phyloP scores from a whole-genome alignment of 1,140 invertebrate genomes.

The Lucilia cuprina region DNA sequence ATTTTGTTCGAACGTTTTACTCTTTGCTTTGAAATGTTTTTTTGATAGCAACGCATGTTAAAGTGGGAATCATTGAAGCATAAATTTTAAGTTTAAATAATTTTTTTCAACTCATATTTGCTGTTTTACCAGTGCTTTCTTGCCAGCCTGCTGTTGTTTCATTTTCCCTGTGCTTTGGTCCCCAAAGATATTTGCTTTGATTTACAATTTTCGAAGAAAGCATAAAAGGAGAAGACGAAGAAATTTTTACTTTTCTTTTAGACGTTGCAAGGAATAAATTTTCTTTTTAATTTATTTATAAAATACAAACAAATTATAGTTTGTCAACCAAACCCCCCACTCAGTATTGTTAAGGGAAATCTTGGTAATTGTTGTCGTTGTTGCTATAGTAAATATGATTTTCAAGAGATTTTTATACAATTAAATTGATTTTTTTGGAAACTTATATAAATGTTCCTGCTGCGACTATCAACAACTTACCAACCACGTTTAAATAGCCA shows the following conservation, averaged over 20 bases:
- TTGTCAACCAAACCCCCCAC: too few relatives aligned
- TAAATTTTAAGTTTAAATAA: slow-evolving; percentile 8
- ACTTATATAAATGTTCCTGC: neutral
- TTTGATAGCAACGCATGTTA: neutral
- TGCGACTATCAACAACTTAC: slow-evolving; percentile 68
- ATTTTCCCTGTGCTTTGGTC: neutral
- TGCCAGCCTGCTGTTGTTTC: neutral
- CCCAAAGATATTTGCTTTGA: slow-evolving; percentile 7
- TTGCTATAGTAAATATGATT: neutral
- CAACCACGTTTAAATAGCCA: slow-evolving; percentile 90
- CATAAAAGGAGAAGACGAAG: neutral
- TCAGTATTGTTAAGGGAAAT: neutral
- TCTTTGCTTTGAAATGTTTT: neutral
- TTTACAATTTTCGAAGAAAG: neutral
- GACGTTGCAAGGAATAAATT: slow-evolving; percentile 5
- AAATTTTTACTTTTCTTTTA: neutral
- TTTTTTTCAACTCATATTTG: neutral
- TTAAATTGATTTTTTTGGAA: neutral
- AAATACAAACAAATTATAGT: neutral
- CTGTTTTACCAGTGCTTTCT: neutral
- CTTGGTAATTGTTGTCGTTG: too few relatives aligned
- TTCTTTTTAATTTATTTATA: slow-evolving; percentile 34
- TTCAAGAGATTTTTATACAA: neutral
- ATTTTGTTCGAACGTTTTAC: neutral
- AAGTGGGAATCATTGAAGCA: slow-evolving; percentile 21